Percentiles rank a stretch among this genome's conserved stretches.
Conservation (phyloP, 2,888 invertebrate species). For the Phortica okadai region DNA sequence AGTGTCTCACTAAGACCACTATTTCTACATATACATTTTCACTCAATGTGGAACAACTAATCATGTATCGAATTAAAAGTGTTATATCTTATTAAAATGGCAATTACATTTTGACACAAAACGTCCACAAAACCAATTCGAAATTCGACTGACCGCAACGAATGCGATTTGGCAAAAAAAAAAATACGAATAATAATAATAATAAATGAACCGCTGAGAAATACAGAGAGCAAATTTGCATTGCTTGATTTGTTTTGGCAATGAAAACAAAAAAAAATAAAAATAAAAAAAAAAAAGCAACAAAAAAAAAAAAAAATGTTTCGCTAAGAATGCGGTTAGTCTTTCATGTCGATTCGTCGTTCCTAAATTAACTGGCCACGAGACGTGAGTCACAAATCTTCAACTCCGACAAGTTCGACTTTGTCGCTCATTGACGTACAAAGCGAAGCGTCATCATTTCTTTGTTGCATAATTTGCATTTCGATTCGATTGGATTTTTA, state of each 20-base stretch:
- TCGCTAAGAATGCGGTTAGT: constrained; percentile 15
- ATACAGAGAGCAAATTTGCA: no score
- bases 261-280: neutral
- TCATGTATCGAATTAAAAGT: neutral
- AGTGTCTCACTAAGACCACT: no score
- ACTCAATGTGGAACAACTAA: neutral
- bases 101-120: no score
- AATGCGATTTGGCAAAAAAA: constrained; percentile 61
- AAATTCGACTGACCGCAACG: constrained; percentile 56
- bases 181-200: constrained; percentile 37
- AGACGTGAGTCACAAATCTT: neutral
- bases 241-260: no score
- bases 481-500: constrained; percentile 73
- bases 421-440: constrained; percentile 27
- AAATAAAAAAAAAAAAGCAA: no score
- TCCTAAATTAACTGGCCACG: constrained; percentile 58
- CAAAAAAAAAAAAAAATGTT: constrained; percentile 25
- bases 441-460: constrained; percentile 20
- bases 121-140: neutral
- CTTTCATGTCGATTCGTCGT: constrained; percentile 63
- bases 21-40: no score
- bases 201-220: constrained; percentile 35
- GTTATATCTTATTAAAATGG: neutral
- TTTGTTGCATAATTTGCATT: constrained; percentile 73
- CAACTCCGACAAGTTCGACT: neutral